phyloP scores from a whole-genome alignment of 1,140 invertebrate species.

The Euschistus heros region DNA sequence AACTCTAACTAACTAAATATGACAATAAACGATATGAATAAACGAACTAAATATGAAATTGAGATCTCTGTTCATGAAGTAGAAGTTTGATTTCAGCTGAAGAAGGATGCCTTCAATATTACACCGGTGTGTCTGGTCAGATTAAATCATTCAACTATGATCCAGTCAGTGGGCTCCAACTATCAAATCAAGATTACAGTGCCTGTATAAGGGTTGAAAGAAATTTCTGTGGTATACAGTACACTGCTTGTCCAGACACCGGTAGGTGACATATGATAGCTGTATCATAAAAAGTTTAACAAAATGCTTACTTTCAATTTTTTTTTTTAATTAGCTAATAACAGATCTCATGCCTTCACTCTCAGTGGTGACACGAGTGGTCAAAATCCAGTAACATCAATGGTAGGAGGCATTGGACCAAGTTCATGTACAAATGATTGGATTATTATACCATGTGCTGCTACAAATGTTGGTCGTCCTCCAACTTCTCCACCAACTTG shows the following conservation, averaged over 20 bases:
- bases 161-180: slow-evolving; percentile 56
- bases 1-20: too few relatives aligned
- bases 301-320: not conserved
- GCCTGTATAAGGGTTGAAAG: slow-evolving; percentile 73
- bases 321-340: slow-evolving; percentile 40
- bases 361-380: slow-evolving; percentile 53
- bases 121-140: slow-evolving; percentile 63
- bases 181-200: slow-evolving; percentile 81
- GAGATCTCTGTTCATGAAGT: too few relatives aligned
- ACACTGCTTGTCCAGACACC: slow-evolving; percentile 57
- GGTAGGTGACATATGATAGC: slow-evolving; percentile 34
- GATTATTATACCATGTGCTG: slow-evolving; percentile 64
- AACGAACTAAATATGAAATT: not conserved
- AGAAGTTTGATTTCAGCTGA: slow-evolving; percentile 44
- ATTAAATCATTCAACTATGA: slow-evolving; percentile 77
- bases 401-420: slow-evolving; percentile 48
- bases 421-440: slow-evolving; percentile 61
- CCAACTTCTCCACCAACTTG: slow-evolving; percentile 42
- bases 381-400: slow-evolving; percentile 49
- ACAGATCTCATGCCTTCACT: slow-evolving; percentile 54
- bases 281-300: not conserved
- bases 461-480: slow-evolving; percentile 48
- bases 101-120: slow-evolving; percentile 74
- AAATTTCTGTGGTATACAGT: slow-evolving; percentile 81
- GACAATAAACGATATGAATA: not conserved